A percentile compares a stretch with the other conserved stretches of the same genome.
Evolutionary conservation across 2,113 vertebrate species (phyloP).

Genomic region (Saiga tatarica): DNA sequence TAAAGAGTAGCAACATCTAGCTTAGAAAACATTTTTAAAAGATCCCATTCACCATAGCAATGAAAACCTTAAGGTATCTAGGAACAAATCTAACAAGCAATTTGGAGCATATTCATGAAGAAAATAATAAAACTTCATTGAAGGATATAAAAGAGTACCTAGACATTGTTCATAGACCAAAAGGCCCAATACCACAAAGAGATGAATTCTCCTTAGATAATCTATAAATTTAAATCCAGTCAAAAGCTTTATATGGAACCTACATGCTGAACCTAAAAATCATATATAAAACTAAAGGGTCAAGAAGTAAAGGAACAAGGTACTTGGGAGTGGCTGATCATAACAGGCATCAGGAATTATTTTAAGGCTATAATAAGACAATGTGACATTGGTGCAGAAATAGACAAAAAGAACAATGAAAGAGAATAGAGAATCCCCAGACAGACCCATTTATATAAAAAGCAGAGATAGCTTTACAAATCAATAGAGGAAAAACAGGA

Average conservation of each 20-base stretch:
- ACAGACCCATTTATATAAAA: not conserved
- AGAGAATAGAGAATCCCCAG: not conserved
- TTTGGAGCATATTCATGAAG: not conserved
- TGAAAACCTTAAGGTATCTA: not conserved
- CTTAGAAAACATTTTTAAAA: not conserved
- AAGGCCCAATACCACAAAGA: not conserved
- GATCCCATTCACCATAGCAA: not conserved
- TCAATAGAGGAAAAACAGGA: not conserved
- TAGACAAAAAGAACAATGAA: not conserved
- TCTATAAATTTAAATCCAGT: conserved; percentile 5
- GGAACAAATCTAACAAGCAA: not conserved
- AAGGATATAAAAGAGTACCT: not conserved
- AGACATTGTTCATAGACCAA: not conserved
- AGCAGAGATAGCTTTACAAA: not conserved
- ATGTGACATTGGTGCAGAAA: not conserved
- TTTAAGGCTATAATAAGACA: not conserved
- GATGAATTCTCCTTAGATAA: not conserved
- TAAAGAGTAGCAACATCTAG: not conserved
- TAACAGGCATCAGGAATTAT: not conserved
- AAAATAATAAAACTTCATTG: not conserved
- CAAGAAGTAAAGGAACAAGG: not conserved
- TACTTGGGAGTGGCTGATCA: not conserved
- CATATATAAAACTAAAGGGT: not conserved
- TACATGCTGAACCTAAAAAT: not conserved
- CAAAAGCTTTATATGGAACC: not conserved